Evolutionary conservation across 2,113 vertebrate genomes (phyloP), one percentile per base, ranked within the genome.

Genomic region (Herpailurus yagouaroundi): DNA sequence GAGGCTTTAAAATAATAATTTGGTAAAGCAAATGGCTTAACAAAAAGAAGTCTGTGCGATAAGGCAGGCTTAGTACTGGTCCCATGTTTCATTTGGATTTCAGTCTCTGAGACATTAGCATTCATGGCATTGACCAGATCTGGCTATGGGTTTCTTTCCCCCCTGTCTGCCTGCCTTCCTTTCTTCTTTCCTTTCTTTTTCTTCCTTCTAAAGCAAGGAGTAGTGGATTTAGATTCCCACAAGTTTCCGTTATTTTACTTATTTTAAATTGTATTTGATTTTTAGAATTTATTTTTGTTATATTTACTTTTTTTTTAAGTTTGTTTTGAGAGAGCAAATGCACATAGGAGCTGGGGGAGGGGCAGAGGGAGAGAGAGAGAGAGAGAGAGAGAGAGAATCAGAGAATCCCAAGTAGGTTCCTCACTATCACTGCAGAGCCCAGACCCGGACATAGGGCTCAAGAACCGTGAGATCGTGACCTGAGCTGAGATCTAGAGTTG

Each of bases 1-100:
- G 27, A 31, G 55, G 23, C 55, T 97, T 93, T 94, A 48, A 93
- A 81, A 73, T 74, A 91, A 33, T 79, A 66, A 48, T 69, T 90
- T 85, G n/a, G 29, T 31, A 60, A 87, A n/a, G 16, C n/a, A 82
- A 77, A 74, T 60, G 33, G 2, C 45, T 57, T 57, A 71, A 21
- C 25, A n/a, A 50, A 82, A 77, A 79, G 6, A 48, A 69, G n/a
- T 55, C n/a, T 86, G 90, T 31, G 5, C 10, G 52, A 25, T 25
- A 38, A 36, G 50, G 4, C 18, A 68, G 13, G 38, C 36, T 96
- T 14, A 41, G 21, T 15, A 4, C 57, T 31, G 5, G 50, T 19
- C 74, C 68, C 1, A 0, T 18, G 5, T 18, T 85, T 13, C 18
- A 9, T 12, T 33, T 33, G 27, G 4, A 41, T 92, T 63, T 45